Conservation (phyloP, 2,797 vertebrate species). For the Sternotherus odoratus region DNA sequence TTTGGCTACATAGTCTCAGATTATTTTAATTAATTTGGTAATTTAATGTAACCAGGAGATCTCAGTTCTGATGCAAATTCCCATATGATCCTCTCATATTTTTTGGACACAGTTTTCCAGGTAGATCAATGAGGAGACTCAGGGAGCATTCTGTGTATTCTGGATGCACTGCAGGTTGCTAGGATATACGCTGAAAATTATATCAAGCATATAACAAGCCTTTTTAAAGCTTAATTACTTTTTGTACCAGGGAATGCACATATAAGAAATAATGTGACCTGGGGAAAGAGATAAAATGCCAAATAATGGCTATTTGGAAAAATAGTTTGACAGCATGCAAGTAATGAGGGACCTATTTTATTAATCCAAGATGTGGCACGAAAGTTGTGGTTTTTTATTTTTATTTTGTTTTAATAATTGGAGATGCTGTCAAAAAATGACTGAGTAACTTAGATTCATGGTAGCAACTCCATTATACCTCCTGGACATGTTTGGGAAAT, state of each 20-base stretch:
- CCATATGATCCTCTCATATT: neutral
- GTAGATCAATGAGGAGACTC: neutral
- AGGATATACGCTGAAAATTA: neutral
- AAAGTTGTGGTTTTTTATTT: neutral
- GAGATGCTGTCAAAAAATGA: neutral
- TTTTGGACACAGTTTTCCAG: neutral
- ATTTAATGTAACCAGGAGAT: neutral
- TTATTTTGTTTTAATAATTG: neutral
- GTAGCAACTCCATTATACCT: neutral
- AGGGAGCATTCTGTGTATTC: neutral
- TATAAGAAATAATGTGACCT: neutral
- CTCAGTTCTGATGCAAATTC: neutral
- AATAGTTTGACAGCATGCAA: neutral
- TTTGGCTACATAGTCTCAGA: neutral
- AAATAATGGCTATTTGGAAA: neutral
- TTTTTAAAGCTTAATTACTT: neutral
- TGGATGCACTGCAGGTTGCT: neutral
- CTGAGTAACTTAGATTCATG: neutral
- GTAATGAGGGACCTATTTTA: neutral
- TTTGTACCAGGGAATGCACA: neutral
- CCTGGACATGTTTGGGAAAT: neutral
- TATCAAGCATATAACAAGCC: neutral
- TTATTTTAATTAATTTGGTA: neutral
- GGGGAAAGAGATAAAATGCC: neutral
- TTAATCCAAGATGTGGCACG: fast-evolving